Percentiles rank a stretch among this genome's conserved stretches.
These are phyloP conservation scores for Cephus runcator DNA, from an alignment of 2,888 invertebrate species.

Conservation along the genomic window DNA sequence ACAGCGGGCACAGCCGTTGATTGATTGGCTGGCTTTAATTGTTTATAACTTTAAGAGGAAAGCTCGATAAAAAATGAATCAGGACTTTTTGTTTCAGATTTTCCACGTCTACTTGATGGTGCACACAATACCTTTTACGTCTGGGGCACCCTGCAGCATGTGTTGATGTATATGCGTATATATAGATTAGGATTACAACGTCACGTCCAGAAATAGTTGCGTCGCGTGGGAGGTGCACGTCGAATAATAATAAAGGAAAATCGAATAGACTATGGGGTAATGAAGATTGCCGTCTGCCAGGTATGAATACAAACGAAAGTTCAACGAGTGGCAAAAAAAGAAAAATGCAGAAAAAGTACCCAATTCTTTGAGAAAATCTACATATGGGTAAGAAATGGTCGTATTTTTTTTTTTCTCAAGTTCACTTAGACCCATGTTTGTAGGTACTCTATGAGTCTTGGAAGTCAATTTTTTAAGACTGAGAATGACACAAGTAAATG, in stretches of 20 bases:
- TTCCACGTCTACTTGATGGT: too few species aligned
- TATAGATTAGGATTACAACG: constrained; percentile 16
- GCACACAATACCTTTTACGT: too few species aligned
- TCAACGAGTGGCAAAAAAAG: not conserved
- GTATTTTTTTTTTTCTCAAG: not conserved
- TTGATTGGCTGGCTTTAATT: too few species aligned
- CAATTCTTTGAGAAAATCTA: not conserved
- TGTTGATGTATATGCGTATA: not conserved
- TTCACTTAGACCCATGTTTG: not conserved
- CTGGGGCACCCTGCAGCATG: not conserved
- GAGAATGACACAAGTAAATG: not conserved
- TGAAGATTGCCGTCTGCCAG: not conserved
- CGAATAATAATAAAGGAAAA: not conserved
- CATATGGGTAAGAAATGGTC: not conserved
- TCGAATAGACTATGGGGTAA: not conserved
- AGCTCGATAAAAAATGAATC: too few species aligned
- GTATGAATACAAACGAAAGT: not conserved
- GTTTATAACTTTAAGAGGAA: too few species aligned
- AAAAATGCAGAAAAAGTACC: not conserved
- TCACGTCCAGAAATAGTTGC: constrained; percentile 59
- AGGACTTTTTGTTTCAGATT: too few species aligned
- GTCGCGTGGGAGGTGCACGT: constrained; percentile 57
- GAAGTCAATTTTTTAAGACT: not conserved
- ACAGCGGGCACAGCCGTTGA: too few species aligned
- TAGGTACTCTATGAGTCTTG: not conserved